Evolutionary conservation across 2,113 vertebrate genomes (phyloP), one percentile per base, ranked within the genome.

Genomic region (Salminus brasiliensis): DNA sequence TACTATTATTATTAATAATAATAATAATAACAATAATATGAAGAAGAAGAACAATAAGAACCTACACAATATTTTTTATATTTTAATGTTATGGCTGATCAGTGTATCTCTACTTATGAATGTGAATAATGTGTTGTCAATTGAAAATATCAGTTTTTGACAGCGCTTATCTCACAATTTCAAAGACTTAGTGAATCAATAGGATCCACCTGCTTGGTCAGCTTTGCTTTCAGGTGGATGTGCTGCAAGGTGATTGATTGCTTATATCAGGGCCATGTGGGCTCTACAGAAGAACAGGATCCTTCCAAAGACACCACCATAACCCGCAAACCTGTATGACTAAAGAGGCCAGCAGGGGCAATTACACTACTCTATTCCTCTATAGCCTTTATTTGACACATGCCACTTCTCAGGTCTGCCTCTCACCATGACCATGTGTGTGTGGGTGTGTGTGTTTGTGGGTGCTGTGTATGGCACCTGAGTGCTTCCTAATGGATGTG

Each of bases 401-500:
- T 25, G n/a, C 23, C 25, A 43, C 25, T 59, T 57, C 16, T n/a
- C 29, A n/a, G n/a, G 34, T 55, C 25, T 13, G 30, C 13, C 39
- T 60, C 55, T 36, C 15, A 5, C 67, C 29, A 9, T 45, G 18
- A 72, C 4, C 10, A 30, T 16, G 66, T 49, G 41, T 69, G 49
- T 60, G 39, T 60, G 9, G 4, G 9, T 9, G 9, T 9, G 36
- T 39, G 59, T 62, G 65, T 59, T 10, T 78, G 27, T 77, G 66
- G 55, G 36, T 39, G 36, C 6, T 21, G 45, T 34, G 7, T 70
- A 15, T 23, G 25, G 25, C 41, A 70, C 21, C 29, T 71, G 41
- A 60, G 27, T 25, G 76, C 9, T 71, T 59, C 32, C 43, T 71
- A 47, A 47, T 71, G 41, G 25, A 85, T 60, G 47, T 47, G 25